Evolutionary conservation across 64 coral and sea anemone species (phyloP).

Genomic region (Trachythela sp.): DNA sequence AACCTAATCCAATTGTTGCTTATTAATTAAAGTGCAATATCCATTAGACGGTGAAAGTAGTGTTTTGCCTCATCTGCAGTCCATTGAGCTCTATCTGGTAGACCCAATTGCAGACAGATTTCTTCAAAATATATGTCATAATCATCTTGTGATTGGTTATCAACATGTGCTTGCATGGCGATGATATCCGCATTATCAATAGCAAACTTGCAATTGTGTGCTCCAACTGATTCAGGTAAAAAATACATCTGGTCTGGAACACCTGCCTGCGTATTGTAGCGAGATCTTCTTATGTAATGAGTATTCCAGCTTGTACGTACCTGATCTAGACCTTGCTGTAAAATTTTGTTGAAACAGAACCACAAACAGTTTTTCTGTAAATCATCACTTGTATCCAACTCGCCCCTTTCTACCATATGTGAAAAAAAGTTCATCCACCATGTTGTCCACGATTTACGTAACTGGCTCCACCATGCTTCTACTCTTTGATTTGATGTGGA

Average conservation of each 20-base stretch:
- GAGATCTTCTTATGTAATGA: neutral
- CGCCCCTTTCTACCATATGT: neutral
- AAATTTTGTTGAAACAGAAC: neutral
- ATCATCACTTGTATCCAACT: no score
- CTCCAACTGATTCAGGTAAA: neutral
- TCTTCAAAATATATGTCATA: neutral
- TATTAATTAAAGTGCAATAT: neutral
- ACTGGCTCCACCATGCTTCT: neutral
- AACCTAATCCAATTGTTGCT: no score
- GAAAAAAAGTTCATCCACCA: conserved; percentile 17
- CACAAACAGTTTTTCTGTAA: neutral
- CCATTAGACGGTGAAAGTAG: neutral
- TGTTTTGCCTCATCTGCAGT: neutral
- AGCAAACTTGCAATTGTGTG: neutral
- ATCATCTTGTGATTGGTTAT: neutral
- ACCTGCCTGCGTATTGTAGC: neutral
- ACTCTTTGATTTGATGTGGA: no score
- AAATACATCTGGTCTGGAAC: neutral
- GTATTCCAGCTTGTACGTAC: neutral
- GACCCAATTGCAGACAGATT: neutral
- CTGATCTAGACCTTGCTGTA: neutral
- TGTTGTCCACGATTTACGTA: neutral
- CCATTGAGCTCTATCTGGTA: neutral
- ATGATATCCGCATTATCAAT: neutral
- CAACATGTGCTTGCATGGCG: neutral